A percentile compares a stretch with the other conserved stretches of the same genome.
Evolutionary conservation across 2,797 vertebrate genomes (phyloP).

Genomic region (Helicolenus hilgendorfi): DNA sequence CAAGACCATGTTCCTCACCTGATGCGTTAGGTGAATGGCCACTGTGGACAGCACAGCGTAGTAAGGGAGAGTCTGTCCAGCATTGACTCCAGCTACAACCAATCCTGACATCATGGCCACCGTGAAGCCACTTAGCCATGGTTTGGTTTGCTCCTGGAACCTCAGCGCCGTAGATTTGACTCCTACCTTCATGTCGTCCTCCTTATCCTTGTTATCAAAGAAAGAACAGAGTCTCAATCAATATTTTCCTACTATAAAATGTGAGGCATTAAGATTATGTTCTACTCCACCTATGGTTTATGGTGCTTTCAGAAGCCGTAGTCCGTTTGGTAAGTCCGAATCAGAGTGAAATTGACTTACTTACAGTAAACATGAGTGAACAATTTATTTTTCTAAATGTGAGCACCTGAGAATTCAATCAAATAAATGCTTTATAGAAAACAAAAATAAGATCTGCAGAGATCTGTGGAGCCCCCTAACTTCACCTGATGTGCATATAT

Average conservation of each 20-base stretch:
- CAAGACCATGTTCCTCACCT: slow-evolving; percentile 88
- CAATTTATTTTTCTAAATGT: not conserved
- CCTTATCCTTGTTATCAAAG: slow-evolving; percentile 92
- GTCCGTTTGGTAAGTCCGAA: too few relatives aligned
- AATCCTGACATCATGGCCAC: slow-evolving; percentile 93
- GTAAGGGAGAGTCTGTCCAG: slow-evolving; percentile 93
- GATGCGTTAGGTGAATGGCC: slow-evolving; percentile 91
- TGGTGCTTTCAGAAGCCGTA: too few relatives aligned
- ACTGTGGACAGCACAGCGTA: slow-evolving; percentile 89
- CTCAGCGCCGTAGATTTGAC: slow-evolving; percentile 96
- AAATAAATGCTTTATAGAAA: not conserved
- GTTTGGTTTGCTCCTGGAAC: slow-evolving; percentile 94
- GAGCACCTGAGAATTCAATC: not conserved
- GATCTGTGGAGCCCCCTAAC: not conserved
- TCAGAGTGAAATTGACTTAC: too few relatives aligned
- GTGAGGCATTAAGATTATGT: not conserved
- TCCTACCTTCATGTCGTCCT: slow-evolving; percentile 93
- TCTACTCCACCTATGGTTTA: not conserved
- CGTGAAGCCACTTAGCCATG: slow-evolving; percentile 94
- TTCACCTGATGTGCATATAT: slow-evolving; percentile 98
- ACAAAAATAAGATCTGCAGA: not conserved
- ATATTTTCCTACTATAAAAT: not conserved
- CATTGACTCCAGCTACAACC: slow-evolving; percentile 89
- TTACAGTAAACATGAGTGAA: not conserved
- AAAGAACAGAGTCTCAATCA: slow-evolving; percentile 1